These are phyloP conservation scores for Eupelmus urozonus DNA, from an alignment of 2,888 invertebrate genomes.

Conservation along the genomic window DNA sequence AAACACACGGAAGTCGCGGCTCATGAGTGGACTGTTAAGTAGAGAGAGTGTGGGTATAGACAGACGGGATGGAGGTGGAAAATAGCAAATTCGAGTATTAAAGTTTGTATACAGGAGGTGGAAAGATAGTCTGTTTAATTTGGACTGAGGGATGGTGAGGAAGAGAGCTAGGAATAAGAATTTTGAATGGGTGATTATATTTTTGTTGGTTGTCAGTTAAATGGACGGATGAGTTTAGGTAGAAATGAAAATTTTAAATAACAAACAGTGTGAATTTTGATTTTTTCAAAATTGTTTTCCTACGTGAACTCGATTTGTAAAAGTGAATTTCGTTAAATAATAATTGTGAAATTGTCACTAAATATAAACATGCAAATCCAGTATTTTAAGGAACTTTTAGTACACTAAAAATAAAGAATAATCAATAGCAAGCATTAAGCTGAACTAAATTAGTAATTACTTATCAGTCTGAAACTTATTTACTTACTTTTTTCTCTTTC, in stretches of 20 bases:
- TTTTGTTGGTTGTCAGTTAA: slow-evolving; percentile 25
- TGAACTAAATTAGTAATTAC: too few relatives aligned
- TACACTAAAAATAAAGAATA: too few relatives aligned
- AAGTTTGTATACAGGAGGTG: slow-evolving; percentile 16
- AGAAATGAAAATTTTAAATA: slow-evolving; percentile 3
- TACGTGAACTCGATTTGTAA: background rate
- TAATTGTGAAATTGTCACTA: too few relatives aligned
- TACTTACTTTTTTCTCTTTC: background rate
- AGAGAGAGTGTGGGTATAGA: slow-evolving; percentile 8
- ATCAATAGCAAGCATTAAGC: too few relatives aligned
- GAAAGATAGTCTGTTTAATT: slow-evolving; percentile 42
- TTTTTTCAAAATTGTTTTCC: background rate
- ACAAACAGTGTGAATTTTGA: background rate
- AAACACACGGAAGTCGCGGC: slow-evolving; percentile 38
- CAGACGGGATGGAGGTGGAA: too few relatives aligned
- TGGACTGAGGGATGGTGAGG: background rate
- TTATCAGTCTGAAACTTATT: too few relatives aligned
- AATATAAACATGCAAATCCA: too few relatives aligned
- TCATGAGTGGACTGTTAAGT: slow-evolving; percentile 43
- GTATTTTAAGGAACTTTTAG: too few relatives aligned
- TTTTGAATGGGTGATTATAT: slow-evolving; percentile 31
- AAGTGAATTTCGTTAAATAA: too few relatives aligned
- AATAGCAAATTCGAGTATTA: slow-evolving; percentile 43
- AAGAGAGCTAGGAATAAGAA: slow-evolving; percentile 34
- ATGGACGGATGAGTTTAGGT: background rate